These are phyloP conservation scores for Quadriops clusia DNA, from an alignment of 2,888 invertebrate genomes.

Conservation along the genomic window DNA sequence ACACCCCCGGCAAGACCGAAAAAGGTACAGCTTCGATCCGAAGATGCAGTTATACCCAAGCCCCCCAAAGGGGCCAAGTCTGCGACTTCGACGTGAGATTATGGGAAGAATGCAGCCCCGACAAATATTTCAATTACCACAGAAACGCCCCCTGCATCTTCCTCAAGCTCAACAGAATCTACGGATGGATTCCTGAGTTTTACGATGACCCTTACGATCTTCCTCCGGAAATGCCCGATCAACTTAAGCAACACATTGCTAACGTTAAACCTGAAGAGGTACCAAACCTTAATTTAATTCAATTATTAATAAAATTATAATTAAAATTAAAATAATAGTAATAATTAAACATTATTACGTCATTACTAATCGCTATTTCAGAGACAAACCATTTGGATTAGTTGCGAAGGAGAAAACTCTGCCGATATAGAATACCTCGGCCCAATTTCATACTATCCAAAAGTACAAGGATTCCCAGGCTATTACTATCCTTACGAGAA, in stretches of 20 bases:
- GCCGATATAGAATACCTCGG: constrained; percentile 88
- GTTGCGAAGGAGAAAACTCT: constrained; percentile 89
- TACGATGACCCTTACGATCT: constrained; percentile 60
- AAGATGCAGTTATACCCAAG: constrained; percentile 30
- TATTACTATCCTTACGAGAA: constrained; percentile 85
- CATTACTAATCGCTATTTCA: constrained; percentile 29
- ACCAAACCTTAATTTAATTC: constrained; percentile 27
- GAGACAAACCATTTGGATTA: constrained; percentile 80
- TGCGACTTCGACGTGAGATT: constrained; percentile 78
- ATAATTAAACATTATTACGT: neutral
- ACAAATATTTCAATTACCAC: constrained; percentile 81
- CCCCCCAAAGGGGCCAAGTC: constrained; percentile 50
- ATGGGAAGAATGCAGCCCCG: constrained; percentile 70
- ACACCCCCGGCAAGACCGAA: constrained; percentile 33
- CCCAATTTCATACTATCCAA: constrained; percentile 66
- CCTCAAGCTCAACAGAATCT: constrained; percentile 91
- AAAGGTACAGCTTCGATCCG: constrained; percentile 34
- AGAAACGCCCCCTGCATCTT: constrained; percentile 89
- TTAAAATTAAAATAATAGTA: neutral
- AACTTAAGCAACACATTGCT: constrained; percentile 55
- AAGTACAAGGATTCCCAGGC: constrained; percentile 68
- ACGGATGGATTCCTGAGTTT: constrained; percentile 75
- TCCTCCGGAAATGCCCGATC: constrained; percentile 63
- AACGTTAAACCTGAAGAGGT: constrained; percentile 37
- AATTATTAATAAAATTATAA: constrained; percentile 6